Evolutionary conservation across 2,113 vertebrate genomes (phyloP).

Genomic region (Ornithorhynchus anatinus): DNA sequence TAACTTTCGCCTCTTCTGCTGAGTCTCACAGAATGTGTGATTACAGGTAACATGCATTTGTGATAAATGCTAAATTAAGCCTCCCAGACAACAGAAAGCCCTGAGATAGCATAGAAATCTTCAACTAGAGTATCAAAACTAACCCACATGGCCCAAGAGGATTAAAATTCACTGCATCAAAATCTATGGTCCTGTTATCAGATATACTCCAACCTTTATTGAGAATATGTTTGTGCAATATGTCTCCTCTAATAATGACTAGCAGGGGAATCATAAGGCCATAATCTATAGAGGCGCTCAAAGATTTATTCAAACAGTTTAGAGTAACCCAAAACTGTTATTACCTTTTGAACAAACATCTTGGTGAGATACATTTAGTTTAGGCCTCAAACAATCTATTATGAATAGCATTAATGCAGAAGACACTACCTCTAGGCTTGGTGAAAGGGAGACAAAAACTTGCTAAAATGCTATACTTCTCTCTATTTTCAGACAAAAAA

Average conservation of each 20-base stretch:
- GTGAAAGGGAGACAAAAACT: too few species aligned
- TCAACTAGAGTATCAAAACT: background rate
- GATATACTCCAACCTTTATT: background rate
- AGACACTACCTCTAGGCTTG: too few species aligned
- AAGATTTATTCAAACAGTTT: too few species aligned
- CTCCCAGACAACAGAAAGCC: background rate
- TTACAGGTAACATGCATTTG: background rate
- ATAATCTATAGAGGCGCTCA: too few species aligned
- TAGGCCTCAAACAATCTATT: too few species aligned
- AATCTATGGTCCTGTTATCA: background rate
- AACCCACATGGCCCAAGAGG: background rate
- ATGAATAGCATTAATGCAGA: too few species aligned
- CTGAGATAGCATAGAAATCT: background rate
- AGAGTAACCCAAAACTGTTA: constrained; percentile 1
- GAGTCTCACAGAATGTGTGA: background rate
- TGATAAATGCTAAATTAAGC: background rate
- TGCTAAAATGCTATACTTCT: too few species aligned
- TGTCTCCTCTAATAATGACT: background rate
- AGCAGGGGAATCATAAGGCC: too few species aligned
- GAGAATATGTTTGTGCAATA: background rate
- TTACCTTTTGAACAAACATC: background rate
- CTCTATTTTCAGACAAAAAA: too few species aligned
- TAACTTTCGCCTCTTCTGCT: background rate
- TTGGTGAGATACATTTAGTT: too few species aligned
- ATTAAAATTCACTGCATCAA: background rate